Evolutionary conservation across 1,140 invertebrate species (phyloP).

Genomic region (Lethrus apterus): DNA sequence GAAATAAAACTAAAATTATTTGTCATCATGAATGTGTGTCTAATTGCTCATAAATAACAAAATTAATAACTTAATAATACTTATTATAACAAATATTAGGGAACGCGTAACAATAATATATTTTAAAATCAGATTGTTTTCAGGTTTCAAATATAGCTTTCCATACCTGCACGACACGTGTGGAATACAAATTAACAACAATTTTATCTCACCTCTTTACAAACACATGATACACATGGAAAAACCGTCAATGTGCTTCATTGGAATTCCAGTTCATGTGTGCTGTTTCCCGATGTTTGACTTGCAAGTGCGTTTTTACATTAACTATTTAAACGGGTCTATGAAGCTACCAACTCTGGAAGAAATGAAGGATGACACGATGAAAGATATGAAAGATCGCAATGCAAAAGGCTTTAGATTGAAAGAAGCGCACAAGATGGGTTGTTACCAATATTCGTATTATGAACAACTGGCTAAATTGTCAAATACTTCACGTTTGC

Average conservation of each 20-base stretch:
- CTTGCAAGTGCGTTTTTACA: constrained; percentile 53
- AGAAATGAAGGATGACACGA: constrained; percentile 53
- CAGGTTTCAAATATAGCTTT: constrained; percentile 53
- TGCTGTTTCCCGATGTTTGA: constrained; percentile 65
- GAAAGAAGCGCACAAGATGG: constrained; percentile 56
- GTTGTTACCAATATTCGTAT: constrained; percentile 47
- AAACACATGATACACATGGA: constrained; percentile 62
- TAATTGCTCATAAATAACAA: too few relatives aligned
- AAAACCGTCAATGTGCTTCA: constrained; percentile 56
- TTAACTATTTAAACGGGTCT: constrained; percentile 46
- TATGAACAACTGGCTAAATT: constrained; percentile 51
- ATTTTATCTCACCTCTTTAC: constrained; percentile 58
- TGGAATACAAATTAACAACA: constrained; percentile 49
- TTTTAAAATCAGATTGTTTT: too few relatives aligned
- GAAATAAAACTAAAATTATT: too few relatives aligned
- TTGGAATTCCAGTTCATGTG: constrained; percentile 55
- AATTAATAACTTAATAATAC: too few relatives aligned
- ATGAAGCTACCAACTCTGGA: constrained; percentile 47
- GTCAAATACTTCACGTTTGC: constrained; percentile 45
- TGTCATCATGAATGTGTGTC: too few relatives aligned
- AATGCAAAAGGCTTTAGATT: constrained; percentile 43
- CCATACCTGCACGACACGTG: constrained; percentile 54
- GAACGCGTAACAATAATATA: too few relatives aligned
- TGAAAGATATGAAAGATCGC: constrained; percentile 44
- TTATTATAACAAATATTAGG: too few relatives aligned